These are phyloP conservation scores for Drosophila oshimai DNA, from an alignment of 1,140 invertebrate species.

Conservation along the genomic window DNA sequence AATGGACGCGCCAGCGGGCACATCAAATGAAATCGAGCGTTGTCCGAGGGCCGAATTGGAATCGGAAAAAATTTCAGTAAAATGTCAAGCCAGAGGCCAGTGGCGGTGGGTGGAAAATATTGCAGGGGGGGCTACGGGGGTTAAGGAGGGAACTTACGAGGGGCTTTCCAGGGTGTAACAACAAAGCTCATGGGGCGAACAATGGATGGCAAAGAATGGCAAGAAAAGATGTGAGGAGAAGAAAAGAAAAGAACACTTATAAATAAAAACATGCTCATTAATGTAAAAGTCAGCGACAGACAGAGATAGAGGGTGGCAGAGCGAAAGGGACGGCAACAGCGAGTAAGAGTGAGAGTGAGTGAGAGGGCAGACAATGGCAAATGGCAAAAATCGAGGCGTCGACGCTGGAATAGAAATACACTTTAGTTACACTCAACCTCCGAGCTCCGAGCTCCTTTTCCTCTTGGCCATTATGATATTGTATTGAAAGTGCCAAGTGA, in stretches of 20 bases:
- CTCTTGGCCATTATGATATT: slow-evolving; percentile 68
- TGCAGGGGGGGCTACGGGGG: no score
- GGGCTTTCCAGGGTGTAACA: not conserved
- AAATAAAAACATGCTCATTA: slow-evolving; percentile 81
- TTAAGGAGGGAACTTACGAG: no score
- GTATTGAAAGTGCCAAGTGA: slow-evolving; percentile 70
- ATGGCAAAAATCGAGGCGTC: slow-evolving; percentile 11
- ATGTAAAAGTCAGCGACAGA: slow-evolving; percentile 65
- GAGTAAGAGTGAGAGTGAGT: not conserved
- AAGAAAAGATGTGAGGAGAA: not conserved
- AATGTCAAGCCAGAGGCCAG: slow-evolving; percentile 53
- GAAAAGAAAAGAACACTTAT: slow-evolving; percentile 60
- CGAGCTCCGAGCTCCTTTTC: slow-evolving; percentile 21
- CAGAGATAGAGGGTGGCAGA: slow-evolving; percentile 10
- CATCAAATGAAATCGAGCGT: slow-evolving; percentile 78
- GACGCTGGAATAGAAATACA: slow-evolving; percentile 49
- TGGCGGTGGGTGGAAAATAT: not conserved
- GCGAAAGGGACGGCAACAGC: not conserved
- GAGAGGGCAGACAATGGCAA: not conserved
- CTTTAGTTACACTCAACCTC: slow-evolving; percentile 52
- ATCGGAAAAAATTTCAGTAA: slow-evolving; percentile 18
- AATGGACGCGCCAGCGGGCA: slow-evolving; percentile 50
- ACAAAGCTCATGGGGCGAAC: slow-evolving; percentile 31
- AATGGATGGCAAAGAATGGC: slow-evolving; percentile 7
- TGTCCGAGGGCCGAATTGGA: slow-evolving; percentile 7